Evolutionary conservation across 2,113 vertebrate genomes (phyloP), one percentile per base, ranked within the genome.

Genomic region (Epinephelus fuscoguttatus): DNA sequence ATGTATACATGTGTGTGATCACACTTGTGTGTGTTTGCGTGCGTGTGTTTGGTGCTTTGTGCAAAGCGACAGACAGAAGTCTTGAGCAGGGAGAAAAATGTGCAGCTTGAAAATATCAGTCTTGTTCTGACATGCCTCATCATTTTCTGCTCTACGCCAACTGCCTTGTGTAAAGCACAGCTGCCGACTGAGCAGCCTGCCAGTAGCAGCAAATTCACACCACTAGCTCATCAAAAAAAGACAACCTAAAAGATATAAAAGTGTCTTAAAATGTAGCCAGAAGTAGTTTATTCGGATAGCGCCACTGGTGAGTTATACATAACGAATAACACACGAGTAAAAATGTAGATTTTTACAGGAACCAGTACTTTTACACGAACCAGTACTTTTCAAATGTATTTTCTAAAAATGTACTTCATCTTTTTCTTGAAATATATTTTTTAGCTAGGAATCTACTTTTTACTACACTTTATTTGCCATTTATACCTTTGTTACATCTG

Each of bases 91-190:
- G 70, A 71, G 63, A 88, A 88, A 93, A 91, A 93, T 89, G 85
- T 75, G 83, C 84, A 70, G 84, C 88, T 86, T 78, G 78, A 85
- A 92, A 89, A 86, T 89, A 88, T 91, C 90, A 17, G 85, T 93
- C 92, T 81, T 94, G 94, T 94, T 90, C 82, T 70, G 91, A 94
- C 94, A 93, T 0, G 94, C 88, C 75, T 79, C 91, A 89, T 93
- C 77, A 89, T 91, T 93, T 91, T 93, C 63, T 70, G 70, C 71
- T 81, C 78, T 45, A 30, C 82, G 37, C 77, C 80, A 90, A 85
- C 86, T 13, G 77, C 75, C 78, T 75, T 80, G 30, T 56, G 85
- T 33, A 23, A 73, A 60, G 37, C 84, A 57, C 81, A 55, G 77
- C 76, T 77, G 71, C 71, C 42, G 53, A 1, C 77, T 17, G 18